Conservation (phyloP, 2,113 vertebrate genomes). For the Pseudonaja textilis region DNA sequence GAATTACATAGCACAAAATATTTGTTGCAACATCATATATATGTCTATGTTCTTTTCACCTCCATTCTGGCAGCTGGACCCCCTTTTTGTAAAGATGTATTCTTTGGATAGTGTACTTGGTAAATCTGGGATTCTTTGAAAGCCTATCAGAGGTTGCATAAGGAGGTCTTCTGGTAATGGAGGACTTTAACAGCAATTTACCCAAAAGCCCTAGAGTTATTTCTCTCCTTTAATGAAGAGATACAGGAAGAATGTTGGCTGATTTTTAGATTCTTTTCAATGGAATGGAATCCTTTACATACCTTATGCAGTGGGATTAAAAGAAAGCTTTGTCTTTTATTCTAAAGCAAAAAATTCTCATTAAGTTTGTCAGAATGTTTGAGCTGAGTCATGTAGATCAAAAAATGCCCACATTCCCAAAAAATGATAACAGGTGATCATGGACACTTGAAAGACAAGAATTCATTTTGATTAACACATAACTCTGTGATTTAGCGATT, state of each 20-base stretch:
- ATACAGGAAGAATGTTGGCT: not conserved
- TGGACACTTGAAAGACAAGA: not conserved
- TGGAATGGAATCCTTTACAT: not conserved
- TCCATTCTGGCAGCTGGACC: not conserved
- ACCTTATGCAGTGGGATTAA: not conserved
- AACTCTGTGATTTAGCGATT: not conserved
- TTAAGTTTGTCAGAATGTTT: not conserved
- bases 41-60: not conserved
- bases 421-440: not conserved
- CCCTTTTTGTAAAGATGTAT: not conserved
- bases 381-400: not conserved
- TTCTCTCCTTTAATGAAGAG: not conserved
- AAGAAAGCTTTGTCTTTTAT: not conserved
- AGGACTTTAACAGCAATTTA: not conserved
- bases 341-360: not conserved
- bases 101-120: not conserved
- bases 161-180: not conserved
- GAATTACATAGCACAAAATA: not conserved
- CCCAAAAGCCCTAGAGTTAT: not conserved
- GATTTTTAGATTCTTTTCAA: not conserved
- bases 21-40: not conserved
- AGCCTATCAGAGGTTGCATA: not conserved
- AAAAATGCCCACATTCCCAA: not conserved
- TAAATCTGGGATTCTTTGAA: not conserved
- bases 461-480: not conserved